phyloP scores from a whole-genome alignment of 1,140 invertebrate genomes.

The Heliconius hewitsoni region DNA sequence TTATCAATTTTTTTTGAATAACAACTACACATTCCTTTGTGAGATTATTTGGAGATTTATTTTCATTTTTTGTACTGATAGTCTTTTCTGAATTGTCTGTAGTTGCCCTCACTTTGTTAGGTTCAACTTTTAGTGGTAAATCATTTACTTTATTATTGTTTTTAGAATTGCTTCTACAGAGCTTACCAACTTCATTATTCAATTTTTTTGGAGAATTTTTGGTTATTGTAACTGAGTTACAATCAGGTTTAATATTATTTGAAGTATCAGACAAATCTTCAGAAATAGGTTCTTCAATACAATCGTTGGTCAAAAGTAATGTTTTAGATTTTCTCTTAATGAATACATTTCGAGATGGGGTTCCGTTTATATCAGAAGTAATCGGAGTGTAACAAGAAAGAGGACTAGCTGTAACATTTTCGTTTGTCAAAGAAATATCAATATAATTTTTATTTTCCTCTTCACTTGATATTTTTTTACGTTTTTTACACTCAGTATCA shows the following conservation, averaged over 20 bases:
- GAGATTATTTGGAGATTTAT: constrained; percentile 60
- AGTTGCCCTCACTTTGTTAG: neutral
- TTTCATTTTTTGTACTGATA: constrained; percentile 26
- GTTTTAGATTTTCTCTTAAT: constrained; percentile 60
- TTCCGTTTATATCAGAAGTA: constrained; percentile 49
- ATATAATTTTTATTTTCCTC: constrained; percentile 27
- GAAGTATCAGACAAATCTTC: neutral
- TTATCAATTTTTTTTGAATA: constrained; percentile 68
- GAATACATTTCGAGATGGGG: constrained; percentile 39
- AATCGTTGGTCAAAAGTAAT: constrained; percentile 37
- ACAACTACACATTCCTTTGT: constrained; percentile 69
- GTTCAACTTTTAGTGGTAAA: neutral
- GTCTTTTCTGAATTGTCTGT: neutral
- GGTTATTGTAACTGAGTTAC: neutral
- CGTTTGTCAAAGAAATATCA: constrained; percentile 16
- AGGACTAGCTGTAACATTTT: constrained; percentile 15
- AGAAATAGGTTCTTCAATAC: constrained; percentile 18
- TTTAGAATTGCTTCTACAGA: constrained; percentile 44
- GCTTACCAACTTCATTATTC: constrained; percentile 31
- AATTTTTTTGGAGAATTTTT: constrained; percentile 8
- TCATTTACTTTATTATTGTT: constrained; percentile 30
- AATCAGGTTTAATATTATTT: neutral
- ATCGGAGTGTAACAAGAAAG: constrained; percentile 24
- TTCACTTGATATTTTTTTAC: constrained; percentile 31
- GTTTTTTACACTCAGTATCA: constrained; percentile 46